Evolutionary conservation across 2,113 vertebrate genomes (phyloP).

Genomic region (Monopterus albus): DNA sequence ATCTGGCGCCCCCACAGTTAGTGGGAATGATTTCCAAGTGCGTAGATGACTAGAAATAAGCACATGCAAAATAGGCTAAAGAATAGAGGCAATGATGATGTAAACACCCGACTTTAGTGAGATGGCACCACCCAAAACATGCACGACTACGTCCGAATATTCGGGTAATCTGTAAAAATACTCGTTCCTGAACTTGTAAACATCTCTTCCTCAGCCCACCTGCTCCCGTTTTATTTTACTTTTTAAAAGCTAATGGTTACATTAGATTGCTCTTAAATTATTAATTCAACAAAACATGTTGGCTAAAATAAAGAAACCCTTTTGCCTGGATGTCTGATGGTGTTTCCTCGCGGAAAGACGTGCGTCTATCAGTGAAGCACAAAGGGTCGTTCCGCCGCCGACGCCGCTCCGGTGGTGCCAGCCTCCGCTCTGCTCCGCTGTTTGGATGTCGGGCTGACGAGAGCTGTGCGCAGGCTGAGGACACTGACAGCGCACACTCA

Average conservation of each 20-base stretch:
- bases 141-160: neutral
- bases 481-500: slow-evolving; percentile 58
- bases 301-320: neutral
- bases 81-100: neutral
- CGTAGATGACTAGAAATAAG: slow-evolving; percentile 1
- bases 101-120: slow-evolving; percentile 26
- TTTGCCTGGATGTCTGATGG: slow-evolving; percentile 58
- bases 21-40: slow-evolving; percentile 18
- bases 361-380: slow-evolving; percentile 51
- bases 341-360: slow-evolving; percentile 36
- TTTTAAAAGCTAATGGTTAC: neutral
- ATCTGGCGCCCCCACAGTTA: slow-evolving; percentile 32
- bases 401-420: slow-evolving; percentile 34
- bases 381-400: slow-evolving; percentile 55
- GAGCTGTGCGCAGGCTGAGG: slow-evolving; percentile 50
- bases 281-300: neutral
- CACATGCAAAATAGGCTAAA: neutral
- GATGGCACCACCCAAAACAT: neutral
- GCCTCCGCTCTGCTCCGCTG: slow-evolving; percentile 42
- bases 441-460: slow-evolving; percentile 32
- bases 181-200: slow-evolving; percentile 49
- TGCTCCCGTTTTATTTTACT: neutral
- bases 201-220: slow-evolving; percentile 24
- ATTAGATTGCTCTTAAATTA: too few species aligned
- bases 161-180: neutral